These are phyloP conservation scores for Chloroceryle aenea DNA, from an alignment of 2,113 vertebrate species.

Conservation along the genomic window DNA sequence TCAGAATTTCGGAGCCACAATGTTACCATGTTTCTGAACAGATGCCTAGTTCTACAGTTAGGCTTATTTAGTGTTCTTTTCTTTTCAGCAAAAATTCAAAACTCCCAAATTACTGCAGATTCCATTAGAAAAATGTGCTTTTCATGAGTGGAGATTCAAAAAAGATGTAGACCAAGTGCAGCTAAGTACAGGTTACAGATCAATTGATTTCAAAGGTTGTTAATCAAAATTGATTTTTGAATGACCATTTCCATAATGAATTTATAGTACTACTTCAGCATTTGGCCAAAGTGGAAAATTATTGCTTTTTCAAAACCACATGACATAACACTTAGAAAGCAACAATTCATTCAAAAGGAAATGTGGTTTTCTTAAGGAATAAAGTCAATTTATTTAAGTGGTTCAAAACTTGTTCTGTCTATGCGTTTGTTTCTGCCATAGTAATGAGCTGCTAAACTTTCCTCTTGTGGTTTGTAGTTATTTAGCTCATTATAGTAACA, in stretches of 20 bases:
- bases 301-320: constrained; percentile 62
- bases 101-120: background rate
- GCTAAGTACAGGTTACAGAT: constrained; percentile 42
- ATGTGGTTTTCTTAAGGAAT: constrained; percentile 70
- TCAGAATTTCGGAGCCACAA: background rate
- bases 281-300: constrained; percentile 63
- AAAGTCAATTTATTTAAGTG: constrained; percentile 67
- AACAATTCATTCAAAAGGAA: constrained; percentile 64
- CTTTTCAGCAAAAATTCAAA: background rate
- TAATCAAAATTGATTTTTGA: constrained; percentile 63
- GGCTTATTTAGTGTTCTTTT: background rate
- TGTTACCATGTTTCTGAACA: background rate
- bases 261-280: constrained; percentile 58
- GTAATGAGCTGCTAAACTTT: constrained; percentile 71
- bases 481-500: constrained; percentile 68
- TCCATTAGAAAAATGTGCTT: background rate
- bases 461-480: constrained; percentile 66
- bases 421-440: constrained; percentile 68
- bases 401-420: constrained; percentile 66
- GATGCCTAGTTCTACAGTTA: background rate
- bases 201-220: constrained; percentile 42
- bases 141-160: constrained; percentile 9
- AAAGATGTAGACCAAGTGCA: background rate
- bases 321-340: constrained; percentile 58
- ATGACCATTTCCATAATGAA: constrained; percentile 57